phyloP scores from a whole-genome alignment of 2,888 invertebrate genomes.

The Tetramorium bicarinatum region DNA sequence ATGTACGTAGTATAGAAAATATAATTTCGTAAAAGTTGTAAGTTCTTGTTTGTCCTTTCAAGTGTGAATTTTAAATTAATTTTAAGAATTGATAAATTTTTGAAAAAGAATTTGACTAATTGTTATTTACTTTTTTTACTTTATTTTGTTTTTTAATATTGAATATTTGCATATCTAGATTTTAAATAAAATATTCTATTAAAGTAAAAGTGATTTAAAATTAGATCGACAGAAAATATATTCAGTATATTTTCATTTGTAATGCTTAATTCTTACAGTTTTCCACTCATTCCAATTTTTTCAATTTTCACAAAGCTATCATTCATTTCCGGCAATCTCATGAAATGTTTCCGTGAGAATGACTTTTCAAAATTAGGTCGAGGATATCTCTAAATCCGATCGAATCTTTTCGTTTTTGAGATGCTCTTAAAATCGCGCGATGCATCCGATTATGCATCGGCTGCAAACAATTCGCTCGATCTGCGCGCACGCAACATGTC shows the following conservation, averaged over 20 bases:
- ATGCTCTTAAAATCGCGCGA: not conserved
- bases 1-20: no score
- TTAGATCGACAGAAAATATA: not conserved
- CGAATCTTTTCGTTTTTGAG: not conserved
- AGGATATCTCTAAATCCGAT: slow-evolving; percentile 36
- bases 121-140: no score
- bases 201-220: slow-evolving; percentile 13
- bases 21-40: not conserved
- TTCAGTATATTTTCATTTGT: not conserved
- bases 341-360: not conserved
- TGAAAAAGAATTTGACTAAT: not conserved
- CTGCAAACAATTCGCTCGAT: slow-evolving; percentile 27
- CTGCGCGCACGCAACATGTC: slow-evolving; percentile 13
- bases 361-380: not conserved
- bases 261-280: not conserved
- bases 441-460: slow-evolving; percentile 62
- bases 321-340: not conserved
- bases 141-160: no score
- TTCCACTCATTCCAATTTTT: not conserved
- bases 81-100: not conserved
- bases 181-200: not conserved
- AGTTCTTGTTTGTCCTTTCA: not conserved
- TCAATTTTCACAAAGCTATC: not conserved
- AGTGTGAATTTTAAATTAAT: not conserved
- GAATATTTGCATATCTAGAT: not conserved